Percentiles rank a stretch among this genome's conserved stretches.
These are phyloP conservation scores for Drosophila kanapiae DNA, from an alignment of 1,140 invertebrate genomes.

Conservation along the genomic window DNA sequence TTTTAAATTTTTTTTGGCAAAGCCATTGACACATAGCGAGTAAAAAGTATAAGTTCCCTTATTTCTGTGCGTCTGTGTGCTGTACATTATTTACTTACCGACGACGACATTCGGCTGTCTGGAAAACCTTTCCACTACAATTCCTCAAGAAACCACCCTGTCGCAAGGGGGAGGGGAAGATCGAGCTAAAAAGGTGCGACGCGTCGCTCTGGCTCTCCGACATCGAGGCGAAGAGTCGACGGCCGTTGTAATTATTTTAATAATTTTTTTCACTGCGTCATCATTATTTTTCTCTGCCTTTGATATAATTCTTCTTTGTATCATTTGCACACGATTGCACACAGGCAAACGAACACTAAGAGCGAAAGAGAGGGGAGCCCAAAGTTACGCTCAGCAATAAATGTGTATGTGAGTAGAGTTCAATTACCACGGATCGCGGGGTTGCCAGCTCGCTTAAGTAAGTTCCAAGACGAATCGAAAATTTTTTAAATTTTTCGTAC, in stretches of 20 bases:
- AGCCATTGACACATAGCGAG: constrained; percentile 50
- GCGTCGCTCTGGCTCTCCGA: constrained; percentile 29
- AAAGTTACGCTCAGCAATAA: constrained; percentile 57
- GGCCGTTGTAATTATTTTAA: constrained; percentile 83
- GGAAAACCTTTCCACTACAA: constrained; percentile 73
- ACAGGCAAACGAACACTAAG: constrained; percentile 31
- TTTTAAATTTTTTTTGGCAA: constrained; percentile 63
- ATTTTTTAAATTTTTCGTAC: not conserved
- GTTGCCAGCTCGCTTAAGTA: constrained; percentile 34
- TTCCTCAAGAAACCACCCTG: constrained; percentile 76
- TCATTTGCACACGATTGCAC: constrained; percentile 80
- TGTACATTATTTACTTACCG: constrained; percentile 27
- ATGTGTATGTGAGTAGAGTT: constrained; percentile 61
- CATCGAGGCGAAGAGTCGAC: constrained; percentile 63
- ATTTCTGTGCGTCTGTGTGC: constrained; percentile 9
- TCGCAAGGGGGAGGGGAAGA: constrained; percentile 1
- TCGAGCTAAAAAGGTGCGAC: constrained; percentile 66
- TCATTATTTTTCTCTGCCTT: constrained; percentile 83
- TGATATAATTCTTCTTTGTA: constrained; percentile 83
- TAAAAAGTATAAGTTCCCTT: constrained; percentile 46
- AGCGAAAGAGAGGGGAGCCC: constrained; percentile 17
- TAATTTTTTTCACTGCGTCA: constrained; percentile 80
- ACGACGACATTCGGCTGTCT: constrained; percentile 45
- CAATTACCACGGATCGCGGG: constrained; percentile 64
- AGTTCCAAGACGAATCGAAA: no score